Evolutionary conservation across 2,888 invertebrate species (phyloP).

Genomic region (Dromius quadrimaculatus): DNA sequence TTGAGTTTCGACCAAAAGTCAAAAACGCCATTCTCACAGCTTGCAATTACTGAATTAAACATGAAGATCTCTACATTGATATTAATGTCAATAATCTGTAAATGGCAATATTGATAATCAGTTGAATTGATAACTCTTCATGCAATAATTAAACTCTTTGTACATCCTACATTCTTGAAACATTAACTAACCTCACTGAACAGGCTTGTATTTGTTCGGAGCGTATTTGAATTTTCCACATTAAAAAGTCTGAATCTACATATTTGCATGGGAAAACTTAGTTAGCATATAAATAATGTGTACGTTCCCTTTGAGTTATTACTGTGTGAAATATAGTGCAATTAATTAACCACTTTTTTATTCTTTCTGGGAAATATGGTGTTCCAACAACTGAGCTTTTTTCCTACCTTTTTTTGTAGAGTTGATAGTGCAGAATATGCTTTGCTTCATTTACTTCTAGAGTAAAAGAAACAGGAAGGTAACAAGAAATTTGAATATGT

Average conservation of each 20-base stretch:
- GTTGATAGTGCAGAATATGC: neutral
- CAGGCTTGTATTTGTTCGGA: slow-evolving; percentile 11
- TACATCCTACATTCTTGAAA: slow-evolving; percentile 40
- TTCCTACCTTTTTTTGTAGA: slow-evolving; percentile 4
- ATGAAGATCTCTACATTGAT: too few relatives aligned
- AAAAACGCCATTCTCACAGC: too few relatives aligned
- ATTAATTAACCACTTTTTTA: slow-evolving; percentile 16
- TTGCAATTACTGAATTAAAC: too few relatives aligned
- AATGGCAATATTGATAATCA: too few relatives aligned
- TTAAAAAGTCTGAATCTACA: slow-evolving; percentile 46
- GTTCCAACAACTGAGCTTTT: neutral
- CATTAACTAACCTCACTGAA: slow-evolving; percentile 31
- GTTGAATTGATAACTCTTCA: too few relatives aligned
- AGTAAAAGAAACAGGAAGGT: too few relatives aligned
- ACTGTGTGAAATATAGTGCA: slow-evolving; percentile 39
- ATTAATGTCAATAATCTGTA: too few relatives aligned
- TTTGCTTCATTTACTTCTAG: too few relatives aligned
- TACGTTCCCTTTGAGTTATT: slow-evolving; percentile 45
- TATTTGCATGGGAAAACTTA: slow-evolving; percentile 49
- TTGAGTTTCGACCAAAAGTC: too few relatives aligned
- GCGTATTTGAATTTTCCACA: slow-evolving; percentile 47
- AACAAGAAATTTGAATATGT: too few relatives aligned
- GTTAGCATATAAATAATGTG: slow-evolving; percentile 51
- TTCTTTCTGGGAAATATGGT: neutral
- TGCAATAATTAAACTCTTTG: too few relatives aligned